phyloP scores from a whole-genome alignment of 2,113 vertebrate genomes.

The Odontophorus gujanensis region DNA sequence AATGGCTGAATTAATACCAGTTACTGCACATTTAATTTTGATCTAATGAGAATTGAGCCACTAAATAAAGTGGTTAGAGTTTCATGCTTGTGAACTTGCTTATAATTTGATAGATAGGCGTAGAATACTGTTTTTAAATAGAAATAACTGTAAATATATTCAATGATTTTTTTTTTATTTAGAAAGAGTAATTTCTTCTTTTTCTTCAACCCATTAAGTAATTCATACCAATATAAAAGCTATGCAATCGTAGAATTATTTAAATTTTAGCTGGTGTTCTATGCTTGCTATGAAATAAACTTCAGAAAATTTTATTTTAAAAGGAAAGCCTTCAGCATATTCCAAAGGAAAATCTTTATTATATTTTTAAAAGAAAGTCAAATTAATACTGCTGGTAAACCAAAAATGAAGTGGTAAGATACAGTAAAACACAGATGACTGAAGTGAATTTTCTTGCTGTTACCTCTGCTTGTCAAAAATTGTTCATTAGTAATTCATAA shows the following conservation, averaged over 20 bases:
- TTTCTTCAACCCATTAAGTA: neutral
- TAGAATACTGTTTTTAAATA: neutral
- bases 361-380: neutral
- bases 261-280: neutral
- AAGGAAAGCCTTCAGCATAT: neutral
- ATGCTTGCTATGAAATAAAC: neutral
- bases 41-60: neutral
- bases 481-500: no score
- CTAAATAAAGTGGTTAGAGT: neutral
- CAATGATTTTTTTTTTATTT: neutral
- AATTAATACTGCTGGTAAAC: neutral
- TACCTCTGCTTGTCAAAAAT: neutral
- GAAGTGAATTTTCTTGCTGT: neutral
- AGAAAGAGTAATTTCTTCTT: neutral
- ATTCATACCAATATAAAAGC: neutral
- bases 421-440: neutral
- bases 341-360: no score
- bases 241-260: neutral
- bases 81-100: neutral
- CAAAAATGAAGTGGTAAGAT: neutral
- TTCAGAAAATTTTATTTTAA: neutral
- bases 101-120: neutral
- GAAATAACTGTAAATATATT: neutral
- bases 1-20: neutral
- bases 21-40: neutral